These are phyloP conservation scores for Acanthis flammea DNA, from an alignment of 2,797 vertebrate species.

Conservation along the genomic window DNA sequence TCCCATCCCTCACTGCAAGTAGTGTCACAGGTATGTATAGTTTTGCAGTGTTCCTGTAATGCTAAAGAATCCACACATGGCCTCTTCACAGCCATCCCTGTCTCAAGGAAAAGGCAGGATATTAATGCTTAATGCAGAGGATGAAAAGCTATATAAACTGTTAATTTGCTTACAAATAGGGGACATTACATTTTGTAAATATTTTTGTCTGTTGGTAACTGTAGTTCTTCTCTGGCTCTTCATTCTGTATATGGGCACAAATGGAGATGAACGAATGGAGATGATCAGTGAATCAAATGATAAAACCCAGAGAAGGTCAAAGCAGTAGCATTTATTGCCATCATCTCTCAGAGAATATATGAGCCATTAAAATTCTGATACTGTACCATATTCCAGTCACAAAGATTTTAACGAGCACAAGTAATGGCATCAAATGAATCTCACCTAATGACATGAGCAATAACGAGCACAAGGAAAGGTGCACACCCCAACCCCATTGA, in stretches of 20 bases:
- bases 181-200: not conserved
- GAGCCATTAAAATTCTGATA: slow-evolving; percentile 65
- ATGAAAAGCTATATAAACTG: not conserved
- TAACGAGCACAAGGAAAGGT: slow-evolving; percentile 21
- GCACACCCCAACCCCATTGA: not conserved
- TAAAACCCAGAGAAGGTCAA: slow-evolving; percentile 62
- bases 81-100: not conserved
- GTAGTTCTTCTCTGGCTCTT: not conserved
- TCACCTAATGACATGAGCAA: slow-evolving; percentile 33
- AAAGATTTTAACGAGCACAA: slow-evolving; percentile 58
- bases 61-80: not conserved
- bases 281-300: slow-evolving; percentile 38
- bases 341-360: slow-evolving; percentile 59
- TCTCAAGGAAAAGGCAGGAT: not conserved
- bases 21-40: not conserved
- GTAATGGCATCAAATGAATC: slow-evolving; percentile 48
- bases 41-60: not conserved
- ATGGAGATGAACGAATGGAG: not conserved
- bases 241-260: not conserved
- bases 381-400: slow-evolving; percentile 56
- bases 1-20: not conserved
- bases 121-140: not conserved
- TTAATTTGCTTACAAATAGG: slow-evolving; percentile 1
- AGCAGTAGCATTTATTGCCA: slow-evolving; percentile 60
- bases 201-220: not conserved